A percentile compares a stretch with the other conserved stretches of the same genome.
Evolutionary conservation across 2,797 vertebrate species (phyloP).

Genomic region (Buceros bicornis): DNA sequence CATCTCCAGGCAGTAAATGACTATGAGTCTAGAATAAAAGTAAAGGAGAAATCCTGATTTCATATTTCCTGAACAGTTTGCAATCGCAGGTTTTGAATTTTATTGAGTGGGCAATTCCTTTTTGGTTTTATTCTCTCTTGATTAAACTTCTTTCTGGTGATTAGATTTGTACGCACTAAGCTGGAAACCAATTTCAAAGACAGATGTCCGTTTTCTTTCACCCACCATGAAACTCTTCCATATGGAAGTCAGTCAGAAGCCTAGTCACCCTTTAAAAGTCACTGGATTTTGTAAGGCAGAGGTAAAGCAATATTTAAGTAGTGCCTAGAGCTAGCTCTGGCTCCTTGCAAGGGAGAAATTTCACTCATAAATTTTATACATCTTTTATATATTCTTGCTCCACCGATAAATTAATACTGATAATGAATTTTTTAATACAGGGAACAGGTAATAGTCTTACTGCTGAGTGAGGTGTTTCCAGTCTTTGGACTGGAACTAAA

Average conservation of each 20-base stretch:
- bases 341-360: neutral
- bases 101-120: neutral
- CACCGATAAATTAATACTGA: neutral
- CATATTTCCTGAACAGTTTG: neutral
- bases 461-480: neutral
- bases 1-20: neutral
- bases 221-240: neutral
- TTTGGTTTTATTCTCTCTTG: conserved; percentile 10
- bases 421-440: neutral
- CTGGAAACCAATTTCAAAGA: neutral
- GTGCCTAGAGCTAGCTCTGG: neutral
- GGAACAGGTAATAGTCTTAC: neutral
- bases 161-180: neutral
- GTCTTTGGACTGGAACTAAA: neutral
- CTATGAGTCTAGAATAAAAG: neutral
- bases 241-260: neutral
- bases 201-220: conserved; percentile 20
- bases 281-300: neutral
- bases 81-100: neutral
- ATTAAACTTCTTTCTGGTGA: conserved; percentile 4
- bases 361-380: conserved; percentile 1
- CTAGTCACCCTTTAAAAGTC: neutral
- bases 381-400: neutral
- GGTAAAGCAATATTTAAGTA: neutral
- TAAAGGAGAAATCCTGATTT: neutral